Base-by-base conservation (phyloP, 2,888 invertebrate species). In the Mythimna loreyi region DNA sequence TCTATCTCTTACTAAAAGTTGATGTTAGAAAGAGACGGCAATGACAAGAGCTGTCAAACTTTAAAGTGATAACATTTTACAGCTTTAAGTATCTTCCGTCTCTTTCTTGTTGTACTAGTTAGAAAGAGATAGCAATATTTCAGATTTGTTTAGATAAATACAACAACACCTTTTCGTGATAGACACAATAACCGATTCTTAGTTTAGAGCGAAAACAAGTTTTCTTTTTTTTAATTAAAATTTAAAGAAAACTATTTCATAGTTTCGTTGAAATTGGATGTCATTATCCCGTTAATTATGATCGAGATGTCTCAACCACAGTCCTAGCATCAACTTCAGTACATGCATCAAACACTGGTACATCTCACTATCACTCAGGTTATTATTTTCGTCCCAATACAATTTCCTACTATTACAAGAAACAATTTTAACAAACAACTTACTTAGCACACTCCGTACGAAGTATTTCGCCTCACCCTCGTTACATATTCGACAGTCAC, bases 261-360 rank as follows among this genome's bases (percentile, higher is more conserved):
- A 0, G 9, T 36, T 16, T 25, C 23, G 4, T 50, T 21, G 47
- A 68, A 68, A 69, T 62, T 78, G 78, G 72, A 84, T 80, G 80
- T 61, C 36, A 75, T 72, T 62, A 75, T 49, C 52, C 67, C 61
- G 69, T 4, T 28, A 87, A 85, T 90, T 94, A 84, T 95, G 95
- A 89, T 94, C 94, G 75, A 92, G 89, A 90, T 95, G 95, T 82
- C 96, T 90, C 79, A 96, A 90, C 96, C 96, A 96, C 74, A 96
- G 88, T 69, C 95, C 96, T 75, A 96, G 84, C 87, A 96, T 86
- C 83, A 96, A 87, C 85, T 95, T 95, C 74, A 96, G 77, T 66
- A 94, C 88, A 80, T 94, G 90, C 85, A 94, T 89, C 72, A 95
- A 73, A 86, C 94, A 93, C 67, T 82, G 90, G 77, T 90, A 93